Evolutionary conservation across 2,797 vertebrate species (phyloP).

Genomic region (Crocidura indochinensis): DNA sequence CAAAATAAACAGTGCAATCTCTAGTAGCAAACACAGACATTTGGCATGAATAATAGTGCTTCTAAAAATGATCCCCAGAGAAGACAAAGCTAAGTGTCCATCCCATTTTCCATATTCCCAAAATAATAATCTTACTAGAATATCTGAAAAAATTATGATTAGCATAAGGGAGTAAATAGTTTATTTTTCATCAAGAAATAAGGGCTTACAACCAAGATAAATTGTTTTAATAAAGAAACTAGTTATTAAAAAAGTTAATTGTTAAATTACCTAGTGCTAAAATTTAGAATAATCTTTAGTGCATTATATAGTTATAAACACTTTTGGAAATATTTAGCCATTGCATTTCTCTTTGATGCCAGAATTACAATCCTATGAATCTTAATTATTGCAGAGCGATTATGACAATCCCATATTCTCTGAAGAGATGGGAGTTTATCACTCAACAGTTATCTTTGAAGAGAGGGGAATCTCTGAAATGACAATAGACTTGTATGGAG

Average conservation of each 20-base stretch:
- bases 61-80: neutral
- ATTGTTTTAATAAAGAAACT: constrained; percentile 56
- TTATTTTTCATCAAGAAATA: constrained; percentile 23
- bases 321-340: neutral
- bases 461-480: neutral
- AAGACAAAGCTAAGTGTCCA: neutral
- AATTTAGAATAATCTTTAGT: constrained; percentile 33
- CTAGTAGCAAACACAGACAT: neutral
- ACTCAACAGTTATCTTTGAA: neutral
- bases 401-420: neutral
- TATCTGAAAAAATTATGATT: constrained; percentile 4
- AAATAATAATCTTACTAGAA: neutral
- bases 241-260: constrained; percentile 35
- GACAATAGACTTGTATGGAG: neutral
- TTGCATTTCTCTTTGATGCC: neutral
- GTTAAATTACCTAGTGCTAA: neutral
- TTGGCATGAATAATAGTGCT: neutral
- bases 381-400: neutral
- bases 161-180: neutral
- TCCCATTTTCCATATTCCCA: neutral
- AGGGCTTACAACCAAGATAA: neutral
- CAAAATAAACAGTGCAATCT: neutral
- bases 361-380: constrained; percentile 12
- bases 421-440: neutral
- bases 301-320: neutral